These are phyloP conservation scores for Geococcyx californianus DNA, from an alignment of 2,113 vertebrate species.

Conservation along the genomic window DNA sequence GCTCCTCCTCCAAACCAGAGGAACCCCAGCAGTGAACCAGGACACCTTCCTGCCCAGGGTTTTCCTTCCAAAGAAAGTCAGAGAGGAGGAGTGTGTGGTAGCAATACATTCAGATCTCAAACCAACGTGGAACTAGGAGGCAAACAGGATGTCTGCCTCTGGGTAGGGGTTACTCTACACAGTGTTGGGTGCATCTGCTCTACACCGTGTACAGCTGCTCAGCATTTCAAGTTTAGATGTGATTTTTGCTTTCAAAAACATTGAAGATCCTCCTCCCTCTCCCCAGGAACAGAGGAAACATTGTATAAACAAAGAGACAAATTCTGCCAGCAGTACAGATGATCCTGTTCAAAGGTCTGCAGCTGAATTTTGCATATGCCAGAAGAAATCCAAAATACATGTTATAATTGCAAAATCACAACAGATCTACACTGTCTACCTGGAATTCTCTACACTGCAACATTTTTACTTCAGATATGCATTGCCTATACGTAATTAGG, in stretches of 20 bases:
- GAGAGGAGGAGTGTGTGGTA: accelerated
- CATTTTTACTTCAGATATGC: neutral
- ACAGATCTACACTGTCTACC: neutral
- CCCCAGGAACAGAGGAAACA: neutral
- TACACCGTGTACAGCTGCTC: neutral
- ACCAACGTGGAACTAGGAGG: neutral
- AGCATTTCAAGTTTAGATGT: accelerated
- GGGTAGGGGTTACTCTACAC: neutral
- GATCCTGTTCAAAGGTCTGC: neutral
- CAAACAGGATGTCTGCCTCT: accelerated
- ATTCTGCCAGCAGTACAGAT: neutral
- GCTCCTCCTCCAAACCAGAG: neutral
- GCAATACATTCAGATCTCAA: neutral
- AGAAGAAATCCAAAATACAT: neutral
- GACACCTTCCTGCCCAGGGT: neutral
- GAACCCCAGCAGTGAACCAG: accelerated
- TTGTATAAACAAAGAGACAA: neutral
- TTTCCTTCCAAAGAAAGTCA: neutral
- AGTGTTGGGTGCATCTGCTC: neutral
- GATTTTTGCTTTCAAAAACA: neutral
- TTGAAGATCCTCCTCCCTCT: neutral
- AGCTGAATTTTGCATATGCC: neutral
- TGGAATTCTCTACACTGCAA: neutral
- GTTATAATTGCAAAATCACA: neutral
- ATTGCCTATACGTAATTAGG: neutral